Conservation (phyloP, 35 echinoderm and acorn worm genomes). For the Heliocidaris tuberculata region DNA sequence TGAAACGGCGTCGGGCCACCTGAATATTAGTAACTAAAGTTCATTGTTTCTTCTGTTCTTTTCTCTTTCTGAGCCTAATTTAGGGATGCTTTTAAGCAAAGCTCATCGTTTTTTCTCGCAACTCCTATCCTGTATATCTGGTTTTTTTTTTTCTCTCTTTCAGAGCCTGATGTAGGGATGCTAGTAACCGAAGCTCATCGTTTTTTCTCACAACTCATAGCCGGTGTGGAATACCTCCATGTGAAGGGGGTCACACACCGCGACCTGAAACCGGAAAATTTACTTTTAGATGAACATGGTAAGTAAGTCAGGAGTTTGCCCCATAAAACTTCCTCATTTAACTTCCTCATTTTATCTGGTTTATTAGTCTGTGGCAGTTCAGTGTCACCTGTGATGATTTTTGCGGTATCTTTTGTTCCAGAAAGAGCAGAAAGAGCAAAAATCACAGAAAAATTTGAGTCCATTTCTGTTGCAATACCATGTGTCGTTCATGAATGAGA, state of each 20-base stretch:
- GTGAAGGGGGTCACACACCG: conserved; percentile 84
- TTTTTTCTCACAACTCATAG: conserved; percentile 85
- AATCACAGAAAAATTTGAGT: too few species aligned
- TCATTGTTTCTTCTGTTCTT: not conserved
- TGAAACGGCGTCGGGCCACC: too few species aligned
- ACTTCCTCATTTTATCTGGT: not conserved
- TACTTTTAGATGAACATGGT: conserved; percentile 93
- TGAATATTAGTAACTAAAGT: too few species aligned
- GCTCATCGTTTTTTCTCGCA: too few species aligned
- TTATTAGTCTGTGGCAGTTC: not conserved
- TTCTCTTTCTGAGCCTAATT: too few species aligned
- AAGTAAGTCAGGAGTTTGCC: conserved; percentile 4
- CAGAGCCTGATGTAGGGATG: conserved; percentile 95
- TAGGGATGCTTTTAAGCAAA: too few species aligned
- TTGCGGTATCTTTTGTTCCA: not conserved
- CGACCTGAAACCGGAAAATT: conserved; percentile 96
- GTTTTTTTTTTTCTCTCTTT: too few species aligned
- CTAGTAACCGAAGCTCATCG: conserved; percentile 69
- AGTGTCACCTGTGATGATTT: not conserved
- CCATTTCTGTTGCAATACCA: too few species aligned
- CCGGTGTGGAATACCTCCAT: conserved; percentile 81
- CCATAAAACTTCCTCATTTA: not conserved
- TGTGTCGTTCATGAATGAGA: too few species aligned
- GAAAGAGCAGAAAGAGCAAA: not conserved
- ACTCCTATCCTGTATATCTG: too few species aligned